Evolutionary conservation across 2,888 invertebrate genomes (phyloP), one percentile per base, ranked within the genome.

Genomic region (Folsomia candida): DNA sequence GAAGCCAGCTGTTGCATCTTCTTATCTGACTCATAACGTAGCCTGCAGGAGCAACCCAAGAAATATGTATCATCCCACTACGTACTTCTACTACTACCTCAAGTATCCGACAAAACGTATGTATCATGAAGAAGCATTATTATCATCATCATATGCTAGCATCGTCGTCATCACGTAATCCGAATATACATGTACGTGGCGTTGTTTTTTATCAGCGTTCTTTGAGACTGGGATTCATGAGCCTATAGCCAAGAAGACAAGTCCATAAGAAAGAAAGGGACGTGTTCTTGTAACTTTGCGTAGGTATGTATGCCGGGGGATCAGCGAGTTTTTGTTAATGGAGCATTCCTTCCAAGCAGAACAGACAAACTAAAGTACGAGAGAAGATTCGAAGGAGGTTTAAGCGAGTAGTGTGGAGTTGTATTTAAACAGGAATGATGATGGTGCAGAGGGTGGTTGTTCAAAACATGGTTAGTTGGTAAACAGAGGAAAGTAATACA

Each of bases 291-390:
- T n/a, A n/a, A n/a, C n/a, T n/a, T n/a, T n/a, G n/a, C n/a, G n/a
- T n/a, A n/a, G n/a, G 14, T 37, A 4, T 14, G 37, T 22, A 24
- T 64, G 28, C 51, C 63, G 47, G 63, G 63, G 63, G 63, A 64
- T 64, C 25, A 64, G 51, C 2, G 24, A 65, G 54, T 54, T 65
- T 65, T 65, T 25, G 24, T 65, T 65, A 65, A 65, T 65, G 65
- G 65, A 65, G 11, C 14, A 54, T 65, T 65, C 65, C 65, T 51
- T 27, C 20, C 54, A 54, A 54, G 22, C 54, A 54, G 6, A 54
- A 54, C 37, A 37, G 4, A 37, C 37, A n/a, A n/a, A n/a, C n/a
- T n/a, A n/a, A n/a, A n/a, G n/a, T n/a, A n/a, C 37, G 37, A 9
- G 37, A 14, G 37, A n/a, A n/a, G n/a, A n/a, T n/a, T n/a, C n/a